phyloP scores from a whole-genome alignment of 37 sponge, comb jelly and placozoan genomes.

The Amphimedon queenslandica region DNA sequence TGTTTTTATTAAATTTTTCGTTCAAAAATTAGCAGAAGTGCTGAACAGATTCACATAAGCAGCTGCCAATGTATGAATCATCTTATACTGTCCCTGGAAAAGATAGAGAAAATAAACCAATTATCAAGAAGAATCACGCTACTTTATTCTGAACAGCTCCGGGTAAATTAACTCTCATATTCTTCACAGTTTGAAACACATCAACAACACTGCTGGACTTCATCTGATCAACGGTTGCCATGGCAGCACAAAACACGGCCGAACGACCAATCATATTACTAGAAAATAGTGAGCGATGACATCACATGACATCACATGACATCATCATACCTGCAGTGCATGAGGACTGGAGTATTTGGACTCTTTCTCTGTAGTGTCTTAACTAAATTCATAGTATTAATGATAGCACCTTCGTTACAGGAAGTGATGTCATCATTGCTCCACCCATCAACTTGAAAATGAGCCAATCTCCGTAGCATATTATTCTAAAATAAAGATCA shows the following conservation, averaged over 20 bases:
- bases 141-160: neutral
- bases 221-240: constrained; percentile 22
- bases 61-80: neutral
- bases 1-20: no score
- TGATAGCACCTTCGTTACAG: neutral
- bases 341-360: neutral
- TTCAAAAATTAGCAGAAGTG: constrained; percentile 5
- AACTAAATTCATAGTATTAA: constrained; percentile 2
- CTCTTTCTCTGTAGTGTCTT: neutral
- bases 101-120: neutral
- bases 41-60: neutral
- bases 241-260: constrained; percentile 13
- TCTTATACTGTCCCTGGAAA: neutral
- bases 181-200: constrained; percentile 38
- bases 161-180: neutral
- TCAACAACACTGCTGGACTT: constrained; percentile 27
- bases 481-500: neutral
- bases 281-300: no score
- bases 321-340: constrained; percentile 10
- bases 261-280: constrained; percentile 2
- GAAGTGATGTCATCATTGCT: neutral
- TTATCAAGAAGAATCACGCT: no score
- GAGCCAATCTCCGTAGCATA: neutral
- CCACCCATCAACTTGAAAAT: neutral
- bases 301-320: no score